phyloP scores from a whole-genome alignment of 1,140 invertebrate genomes.

The Colletes gigas region DNA sequence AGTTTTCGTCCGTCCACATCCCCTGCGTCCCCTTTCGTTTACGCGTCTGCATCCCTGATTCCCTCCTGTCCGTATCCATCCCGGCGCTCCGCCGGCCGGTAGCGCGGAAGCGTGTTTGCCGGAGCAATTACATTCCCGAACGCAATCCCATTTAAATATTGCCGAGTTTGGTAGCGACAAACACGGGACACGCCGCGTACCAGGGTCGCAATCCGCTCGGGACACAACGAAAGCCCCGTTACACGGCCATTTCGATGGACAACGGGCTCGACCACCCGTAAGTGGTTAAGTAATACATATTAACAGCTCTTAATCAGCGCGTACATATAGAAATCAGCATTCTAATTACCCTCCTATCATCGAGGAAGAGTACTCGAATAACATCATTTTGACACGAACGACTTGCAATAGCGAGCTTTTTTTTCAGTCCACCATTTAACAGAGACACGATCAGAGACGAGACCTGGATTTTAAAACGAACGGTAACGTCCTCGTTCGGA shows the following conservation, averaged over 20 bases:
- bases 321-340: too few species aligned
- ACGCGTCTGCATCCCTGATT: conserved; percentile 16
- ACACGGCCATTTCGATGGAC: conserved; percentile 39
- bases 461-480: too few species aligned
- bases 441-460: too few species aligned
- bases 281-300: too few species aligned
- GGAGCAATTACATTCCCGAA: conserved; percentile 75
- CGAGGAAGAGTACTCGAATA: too few species aligned
- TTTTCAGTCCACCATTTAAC: too few species aligned
- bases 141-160: conserved; percentile 78
- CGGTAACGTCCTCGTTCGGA: neutral
- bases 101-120: conserved; percentile 63
- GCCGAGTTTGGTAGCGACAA: conserved; percentile 70
- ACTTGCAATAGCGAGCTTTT: too few species aligned
- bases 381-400: too few species aligned
- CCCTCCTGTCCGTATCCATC: conserved; percentile 38
- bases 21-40: conserved; percentile 12
- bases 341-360: too few species aligned
- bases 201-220: conserved; percentile 40
- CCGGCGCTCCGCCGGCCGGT: conserved; percentile 35
- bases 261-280: neutral
- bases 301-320: too few species aligned
- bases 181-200: conserved; percentile 51
- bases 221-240: conserved; percentile 20
- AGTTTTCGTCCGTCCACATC: neutral